Evolutionary conservation across 2,797 vertebrate genomes (phyloP).

Genomic region (Carcharodon carcharias): DNA sequence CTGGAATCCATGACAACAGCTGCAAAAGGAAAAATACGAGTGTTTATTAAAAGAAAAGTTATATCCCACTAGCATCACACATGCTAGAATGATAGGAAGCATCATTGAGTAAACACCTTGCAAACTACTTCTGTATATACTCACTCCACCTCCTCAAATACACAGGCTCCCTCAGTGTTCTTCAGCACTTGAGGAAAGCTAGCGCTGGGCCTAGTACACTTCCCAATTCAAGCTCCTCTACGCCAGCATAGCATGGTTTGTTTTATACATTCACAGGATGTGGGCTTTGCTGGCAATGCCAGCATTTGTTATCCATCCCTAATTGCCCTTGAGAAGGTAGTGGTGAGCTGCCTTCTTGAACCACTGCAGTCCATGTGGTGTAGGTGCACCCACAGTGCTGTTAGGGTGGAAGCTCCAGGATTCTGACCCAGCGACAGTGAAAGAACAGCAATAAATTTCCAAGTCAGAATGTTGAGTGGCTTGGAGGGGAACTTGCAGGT

Average conservation of each 20-base stretch:
- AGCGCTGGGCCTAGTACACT: not conserved
- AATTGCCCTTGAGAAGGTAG: not conserved
- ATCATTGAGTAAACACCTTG: not conserved
- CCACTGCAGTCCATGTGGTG: too few relatives aligned
- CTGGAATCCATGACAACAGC: constrained; percentile 43
- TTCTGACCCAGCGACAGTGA: too few relatives aligned
- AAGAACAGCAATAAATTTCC: too few relatives aligned
- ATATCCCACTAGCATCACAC: not conserved
- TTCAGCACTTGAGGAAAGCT: not conserved
- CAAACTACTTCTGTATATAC: not conserved
- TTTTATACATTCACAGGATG: not conserved
- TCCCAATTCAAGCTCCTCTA: not conserved
- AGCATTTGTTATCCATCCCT: not conserved
- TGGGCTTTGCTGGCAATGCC: not conserved
- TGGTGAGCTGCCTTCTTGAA: not conserved
- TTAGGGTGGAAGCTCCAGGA: too few relatives aligned
- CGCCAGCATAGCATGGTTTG: not conserved
- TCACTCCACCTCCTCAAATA: not conserved
- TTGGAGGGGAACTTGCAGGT: too few relatives aligned
- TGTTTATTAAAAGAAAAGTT: not conserved
- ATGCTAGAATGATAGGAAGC: not conserved
- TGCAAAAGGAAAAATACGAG: not conserved
- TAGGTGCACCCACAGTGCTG: too few relatives aligned
- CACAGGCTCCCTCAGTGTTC: not conserved
- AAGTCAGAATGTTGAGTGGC: too few relatives aligned